Evolutionary conservation across 2,797 vertebrate genomes (phyloP).

Genomic region (Neostethus bicornis): DNA sequence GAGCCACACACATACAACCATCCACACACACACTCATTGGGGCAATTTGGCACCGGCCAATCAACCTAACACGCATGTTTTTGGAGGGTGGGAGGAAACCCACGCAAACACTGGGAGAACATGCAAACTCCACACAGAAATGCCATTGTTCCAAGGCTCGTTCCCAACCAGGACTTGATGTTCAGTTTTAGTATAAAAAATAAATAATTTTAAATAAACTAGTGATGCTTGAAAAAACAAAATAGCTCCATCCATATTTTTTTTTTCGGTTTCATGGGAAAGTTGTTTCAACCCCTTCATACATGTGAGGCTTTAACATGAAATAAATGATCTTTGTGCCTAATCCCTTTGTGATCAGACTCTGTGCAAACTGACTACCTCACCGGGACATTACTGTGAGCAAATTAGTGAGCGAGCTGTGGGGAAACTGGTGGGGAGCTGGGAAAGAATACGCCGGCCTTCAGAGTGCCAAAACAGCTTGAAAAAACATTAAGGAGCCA

Average conservation of each 20-base stretch:
- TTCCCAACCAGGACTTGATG: no score
- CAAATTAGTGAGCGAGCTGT: constrained; percentile 26
- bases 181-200: constrained; percentile 32
- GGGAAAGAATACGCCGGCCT: constrained; percentile 19
- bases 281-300: constrained; percentile 22
- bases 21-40: no score
- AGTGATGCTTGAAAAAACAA: constrained; percentile 11
- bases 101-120: no score
- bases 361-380: constrained; percentile 36
- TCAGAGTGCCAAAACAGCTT: constrained; percentile 51
- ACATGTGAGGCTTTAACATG: constrained; percentile 14
- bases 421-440: constrained; percentile 6
- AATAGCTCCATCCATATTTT: neutral
- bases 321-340: constrained; percentile 31
- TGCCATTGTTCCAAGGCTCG: no score
- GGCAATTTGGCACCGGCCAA: no score
- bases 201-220: neutral
- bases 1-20: no score
- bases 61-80: no score
- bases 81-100: no score
- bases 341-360: constrained; percentile 45
- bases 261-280: constrained; percentile 6
- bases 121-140: no score
- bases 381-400: constrained; percentile 50
- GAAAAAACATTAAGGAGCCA: constrained; percentile 66